Evolutionary conservation across 1,140 invertebrate species (phyloP).

Genomic region (Drosophila orosa): DNA sequence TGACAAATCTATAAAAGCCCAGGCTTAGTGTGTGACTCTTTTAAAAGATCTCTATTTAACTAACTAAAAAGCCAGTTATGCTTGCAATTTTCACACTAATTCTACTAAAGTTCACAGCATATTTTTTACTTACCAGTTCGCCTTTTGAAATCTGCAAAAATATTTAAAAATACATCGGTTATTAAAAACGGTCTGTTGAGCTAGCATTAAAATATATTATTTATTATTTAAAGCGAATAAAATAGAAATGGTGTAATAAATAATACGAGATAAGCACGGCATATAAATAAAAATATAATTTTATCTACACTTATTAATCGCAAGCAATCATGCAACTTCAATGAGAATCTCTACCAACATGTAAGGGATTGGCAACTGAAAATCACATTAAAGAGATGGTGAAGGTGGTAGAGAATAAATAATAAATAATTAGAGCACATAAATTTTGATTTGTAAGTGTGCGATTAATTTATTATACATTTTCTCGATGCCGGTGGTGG

Average conservation of each 20-base stretch:
- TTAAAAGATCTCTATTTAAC: neutral
- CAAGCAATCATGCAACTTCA: neutral
- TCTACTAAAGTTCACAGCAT: neutral
- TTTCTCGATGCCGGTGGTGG: constrained; percentile 12
- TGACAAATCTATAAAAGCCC: neutral
- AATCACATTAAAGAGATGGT: constrained; percentile 11
- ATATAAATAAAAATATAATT: neutral
- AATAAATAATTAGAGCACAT: constrained; percentile 62
- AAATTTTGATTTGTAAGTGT: constrained; percentile 59
- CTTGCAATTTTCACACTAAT: neutral
- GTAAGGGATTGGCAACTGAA: constrained; percentile 10
- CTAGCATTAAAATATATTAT: neutral
- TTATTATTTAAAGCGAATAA: neutral
- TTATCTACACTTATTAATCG: neutral
- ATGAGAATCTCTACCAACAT: constrained; percentile 12
- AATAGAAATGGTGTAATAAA: neutral
- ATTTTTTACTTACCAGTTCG: constrained; percentile 25
- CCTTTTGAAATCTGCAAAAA: constrained; percentile 25
- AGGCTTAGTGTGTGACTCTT: neutral
- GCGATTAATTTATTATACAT: constrained; percentile 43
- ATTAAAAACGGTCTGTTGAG: neutral
- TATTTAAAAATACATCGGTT: neutral
- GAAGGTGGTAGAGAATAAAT: constrained; percentile 20
- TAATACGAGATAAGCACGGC: neutral
- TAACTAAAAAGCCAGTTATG: constrained; percentile 25